A percentile compares a stretch with the other conserved stretches of the same genome.
Evolutionary conservation across 2,113 vertebrate species (phyloP).

Genomic region (Daubentonia madagascariensis): DNA sequence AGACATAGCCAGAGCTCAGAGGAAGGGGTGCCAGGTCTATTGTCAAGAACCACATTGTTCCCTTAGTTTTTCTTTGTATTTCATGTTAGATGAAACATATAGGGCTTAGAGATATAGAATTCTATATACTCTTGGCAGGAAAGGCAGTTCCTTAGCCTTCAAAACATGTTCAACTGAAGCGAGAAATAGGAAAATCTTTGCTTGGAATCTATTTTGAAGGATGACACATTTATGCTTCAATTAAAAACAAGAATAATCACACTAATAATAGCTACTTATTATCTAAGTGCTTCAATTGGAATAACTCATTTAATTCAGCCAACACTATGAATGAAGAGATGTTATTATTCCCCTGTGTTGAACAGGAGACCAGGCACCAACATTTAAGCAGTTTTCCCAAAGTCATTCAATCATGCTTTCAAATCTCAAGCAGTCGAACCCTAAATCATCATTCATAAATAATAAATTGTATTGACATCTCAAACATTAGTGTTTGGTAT

Average conservation of each 20-base stretch:
- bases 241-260: background rate
- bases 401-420: background rate
- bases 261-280: background rate
- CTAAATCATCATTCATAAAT: background rate
- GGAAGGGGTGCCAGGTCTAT: background rate
- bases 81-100: background rate
- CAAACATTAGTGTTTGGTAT: background rate
- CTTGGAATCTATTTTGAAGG: background rate
- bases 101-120: background rate
- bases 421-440: background rate
- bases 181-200: background rate
- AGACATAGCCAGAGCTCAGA: background rate
- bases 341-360: background rate
- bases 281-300: background rate
- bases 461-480: background rate
- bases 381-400: background rate
- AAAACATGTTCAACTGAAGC: background rate
- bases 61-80: background rate
- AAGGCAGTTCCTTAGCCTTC: background rate
- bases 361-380: background rate
- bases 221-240: background rate
- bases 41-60: background rate
- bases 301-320: background rate
- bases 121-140: background rate
- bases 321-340: background rate